Evolutionary conservation across 2,797 vertebrate species (phyloP), one percentile per base, ranked within the genome.

Genomic region (Emydoidea blandingii): DNA sequence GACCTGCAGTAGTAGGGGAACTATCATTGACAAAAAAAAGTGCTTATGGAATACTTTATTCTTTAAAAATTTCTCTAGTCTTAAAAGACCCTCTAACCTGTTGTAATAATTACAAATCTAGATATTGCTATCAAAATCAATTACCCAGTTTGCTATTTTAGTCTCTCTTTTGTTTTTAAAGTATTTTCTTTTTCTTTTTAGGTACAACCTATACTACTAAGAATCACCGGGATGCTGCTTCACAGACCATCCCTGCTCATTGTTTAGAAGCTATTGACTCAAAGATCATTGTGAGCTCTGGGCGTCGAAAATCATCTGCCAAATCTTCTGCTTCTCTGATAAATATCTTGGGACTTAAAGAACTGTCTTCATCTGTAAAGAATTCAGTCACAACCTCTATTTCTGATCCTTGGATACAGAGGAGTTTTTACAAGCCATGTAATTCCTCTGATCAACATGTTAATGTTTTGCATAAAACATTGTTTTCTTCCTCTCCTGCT

Each of bases 211-310:
- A 96, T 97, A 90, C 92, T 90, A 97, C 98, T 87, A 98, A 96
- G 93, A 99, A 98, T 96, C 99, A 98, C 93, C 98, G 98, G 93
- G 99, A 99, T 93, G 98, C 99, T 95, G 98, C 99, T 53, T 99
- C 99, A 49, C 99, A 99, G 97, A 99, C 99, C 1, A 87, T 98
- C 78, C 97, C 98, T 53, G 95, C 98, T 92, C 98, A 98, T 49
- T 98, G 94, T 85, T 98, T 98, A 97, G 99, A 99, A 96, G 92
- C 98, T 41, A 87, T 97, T 74, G 98, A 99, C 89, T 98, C 99
- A 54, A 98, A 98, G 56, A 85, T 98, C 83, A 97, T 98, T 88
- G 94, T 99, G 54, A 97, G 98, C 95, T 99, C 99, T 49, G 97
- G 97, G 68, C 97, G 68, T 50, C 98, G 96, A 94, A 99, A 98